phyloP scores from a whole-genome alignment of 2,888 invertebrate genomes.

The Autographa gamma region DNA sequence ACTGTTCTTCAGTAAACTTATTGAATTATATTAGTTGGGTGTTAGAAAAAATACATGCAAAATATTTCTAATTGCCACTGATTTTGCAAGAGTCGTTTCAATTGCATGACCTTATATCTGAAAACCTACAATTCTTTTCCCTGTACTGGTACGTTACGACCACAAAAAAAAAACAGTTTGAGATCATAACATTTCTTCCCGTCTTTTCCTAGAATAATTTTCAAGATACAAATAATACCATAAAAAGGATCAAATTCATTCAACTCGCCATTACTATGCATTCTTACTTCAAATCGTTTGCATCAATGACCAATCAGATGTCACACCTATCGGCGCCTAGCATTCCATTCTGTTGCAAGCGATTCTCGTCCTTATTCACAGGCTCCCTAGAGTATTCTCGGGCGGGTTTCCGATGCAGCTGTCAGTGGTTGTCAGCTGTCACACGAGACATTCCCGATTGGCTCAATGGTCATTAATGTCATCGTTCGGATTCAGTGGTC shows the following conservation, averaged over 20 bases:
- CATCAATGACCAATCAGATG: not conserved
- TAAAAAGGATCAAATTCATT: not conserved
- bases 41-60: no score
- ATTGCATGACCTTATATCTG: no score
- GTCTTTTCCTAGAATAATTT: not conserved
- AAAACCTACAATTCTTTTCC: no score
- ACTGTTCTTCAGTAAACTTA: no score
- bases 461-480: constrained; percentile 7
- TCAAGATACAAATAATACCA: not conserved
- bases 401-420: not conserved
- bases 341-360: not conserved
- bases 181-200: not conserved
- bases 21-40: no score
- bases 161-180: no score
- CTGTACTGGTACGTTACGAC: no score
- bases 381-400: not conserved
- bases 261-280: not conserved
- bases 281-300: constrained; percentile 3
- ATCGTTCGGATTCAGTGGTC: constrained; percentile 6
- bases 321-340: not conserved
- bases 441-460: constrained; percentile 2
- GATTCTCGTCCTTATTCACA: constrained; percentile 1
- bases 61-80: no score
- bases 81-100: no score
- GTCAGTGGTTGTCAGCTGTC: not conserved